These are phyloP conservation scores for Sylvia borin DNA, from an alignment of 2,797 vertebrate genomes.

Conservation along the genomic window DNA sequence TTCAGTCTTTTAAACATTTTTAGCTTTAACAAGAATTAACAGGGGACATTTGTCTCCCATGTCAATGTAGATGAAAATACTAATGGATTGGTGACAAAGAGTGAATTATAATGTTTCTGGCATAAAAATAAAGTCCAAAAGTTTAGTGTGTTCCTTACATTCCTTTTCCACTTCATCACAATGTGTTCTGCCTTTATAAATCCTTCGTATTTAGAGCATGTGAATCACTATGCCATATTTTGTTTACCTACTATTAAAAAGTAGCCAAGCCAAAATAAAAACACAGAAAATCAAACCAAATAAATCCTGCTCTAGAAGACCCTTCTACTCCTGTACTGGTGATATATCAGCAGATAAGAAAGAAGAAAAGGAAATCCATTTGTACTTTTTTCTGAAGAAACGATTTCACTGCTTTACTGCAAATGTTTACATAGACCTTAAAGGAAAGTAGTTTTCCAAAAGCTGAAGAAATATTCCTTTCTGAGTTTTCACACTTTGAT, in stretches of 20 bases:
- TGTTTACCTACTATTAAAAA: neutral
- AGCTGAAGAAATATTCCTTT: neutral
- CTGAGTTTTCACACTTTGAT: neutral
- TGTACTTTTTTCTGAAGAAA: neutral
- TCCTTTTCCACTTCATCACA: neutral
- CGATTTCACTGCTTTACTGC: neutral
- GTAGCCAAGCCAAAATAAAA: neutral
- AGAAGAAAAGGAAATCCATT: neutral
- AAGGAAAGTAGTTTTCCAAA: neutral
- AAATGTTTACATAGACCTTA: neutral
- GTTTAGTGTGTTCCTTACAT: neutral
- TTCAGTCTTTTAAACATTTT: slow-evolving; percentile 14
- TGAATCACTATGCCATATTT: neutral
- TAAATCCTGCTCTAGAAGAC: neutral
- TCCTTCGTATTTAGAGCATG: neutral
- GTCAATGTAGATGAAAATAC: neutral
- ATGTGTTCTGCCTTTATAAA: neutral
- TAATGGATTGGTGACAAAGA: neutral
- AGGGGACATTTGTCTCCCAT: neutral
- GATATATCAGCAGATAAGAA: neutral
- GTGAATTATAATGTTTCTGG: neutral
- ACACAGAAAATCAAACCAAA: neutral
- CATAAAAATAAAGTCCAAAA: neutral
- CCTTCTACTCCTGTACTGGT: neutral
- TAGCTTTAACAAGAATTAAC: neutral